These are phyloP conservation scores for Subanguina moxae DNA, from an alignment of 1,140 invertebrate genomes.

Conservation along the genomic window DNA sequence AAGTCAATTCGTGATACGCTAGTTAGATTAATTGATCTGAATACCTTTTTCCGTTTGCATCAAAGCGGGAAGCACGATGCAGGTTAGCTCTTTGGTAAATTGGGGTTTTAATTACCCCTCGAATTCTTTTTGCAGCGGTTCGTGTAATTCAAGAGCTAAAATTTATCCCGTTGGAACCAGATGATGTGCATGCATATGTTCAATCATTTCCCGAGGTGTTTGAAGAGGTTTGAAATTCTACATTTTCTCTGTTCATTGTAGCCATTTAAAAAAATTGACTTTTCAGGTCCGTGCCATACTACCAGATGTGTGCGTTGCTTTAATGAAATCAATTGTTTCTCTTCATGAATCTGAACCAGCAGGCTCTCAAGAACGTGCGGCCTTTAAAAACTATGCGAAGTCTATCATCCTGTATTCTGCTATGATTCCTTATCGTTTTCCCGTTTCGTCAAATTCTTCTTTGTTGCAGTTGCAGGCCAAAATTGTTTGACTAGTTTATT, in stretches of 20 bases:
- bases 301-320: conserved; percentile 31
- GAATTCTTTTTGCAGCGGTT: conserved; percentile 18
- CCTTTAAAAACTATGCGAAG: conserved; percentile 27
- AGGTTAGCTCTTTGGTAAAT: too few species aligned
- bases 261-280: too few species aligned
- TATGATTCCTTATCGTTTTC: conserved; percentile 40
- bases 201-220: conserved; percentile 18
- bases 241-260: neutral
- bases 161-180: conserved; percentile 34
- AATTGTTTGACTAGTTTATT: conserved; percentile 27
- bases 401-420: conserved; percentile 40
- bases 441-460: conserved; percentile 38
- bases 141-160: conserved; percentile 34
- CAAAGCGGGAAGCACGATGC: conserved; percentile 21
- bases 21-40: conserved; percentile 22
- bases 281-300: conserved; percentile 32
- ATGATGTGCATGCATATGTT: conserved; percentile 24
- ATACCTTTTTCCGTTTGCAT: conserved; percentile 28
- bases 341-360: conserved; percentile 7
- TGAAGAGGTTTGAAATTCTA: conserved; percentile 22
- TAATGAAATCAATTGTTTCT: conserved; percentile 37
- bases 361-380: conserved; percentile 1
- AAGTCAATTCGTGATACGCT: conserved; percentile 22
- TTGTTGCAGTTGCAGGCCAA: conserved; percentile 42
- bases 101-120: too few species aligned